Conservation (phyloP, 1,140 invertebrate species). For the Brachystomella parvula region DNA sequence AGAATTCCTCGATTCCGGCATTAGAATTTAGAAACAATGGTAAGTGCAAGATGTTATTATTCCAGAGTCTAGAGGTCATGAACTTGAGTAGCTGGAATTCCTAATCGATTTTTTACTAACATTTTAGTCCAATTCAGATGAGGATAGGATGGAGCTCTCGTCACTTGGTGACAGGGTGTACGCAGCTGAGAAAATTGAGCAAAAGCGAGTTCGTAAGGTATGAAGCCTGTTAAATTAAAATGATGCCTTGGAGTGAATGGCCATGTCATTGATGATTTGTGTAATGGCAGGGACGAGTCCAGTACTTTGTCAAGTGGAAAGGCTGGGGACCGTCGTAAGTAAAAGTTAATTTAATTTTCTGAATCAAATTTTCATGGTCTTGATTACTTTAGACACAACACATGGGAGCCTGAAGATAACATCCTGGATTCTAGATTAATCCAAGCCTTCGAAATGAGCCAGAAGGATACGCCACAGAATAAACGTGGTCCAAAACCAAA, state of each 20-base stretch:
- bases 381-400: constrained; percentile 62
- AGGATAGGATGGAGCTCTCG: constrained; percentile 1
- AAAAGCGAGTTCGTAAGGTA: constrained; percentile 3
- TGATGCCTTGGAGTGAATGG: no score
- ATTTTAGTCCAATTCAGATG: neutral
- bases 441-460: constrained; percentile 70
- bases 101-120: no score
- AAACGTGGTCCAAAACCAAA: constrained; percentile 44
- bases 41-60: no score
- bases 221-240: no score
- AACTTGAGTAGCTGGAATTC: no score
- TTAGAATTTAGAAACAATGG: no score
- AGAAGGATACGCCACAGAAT: constrained; percentile 28
- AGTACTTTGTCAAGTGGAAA: constrained; percentile 5
- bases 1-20: no score
- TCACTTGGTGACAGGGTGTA: neutral
- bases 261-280: no score
- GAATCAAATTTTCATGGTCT: neutral
- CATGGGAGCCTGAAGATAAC: constrained; percentile 95
- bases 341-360: neutral
- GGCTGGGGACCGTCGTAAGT: constrained; percentile 2
- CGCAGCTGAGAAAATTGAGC: constrained; percentile 4
- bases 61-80: no score
- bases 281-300: neutral
- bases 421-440: constrained; percentile 86